Conservation (phyloP, 1,140 invertebrate genomes). For the Pantala flavescens region DNA sequence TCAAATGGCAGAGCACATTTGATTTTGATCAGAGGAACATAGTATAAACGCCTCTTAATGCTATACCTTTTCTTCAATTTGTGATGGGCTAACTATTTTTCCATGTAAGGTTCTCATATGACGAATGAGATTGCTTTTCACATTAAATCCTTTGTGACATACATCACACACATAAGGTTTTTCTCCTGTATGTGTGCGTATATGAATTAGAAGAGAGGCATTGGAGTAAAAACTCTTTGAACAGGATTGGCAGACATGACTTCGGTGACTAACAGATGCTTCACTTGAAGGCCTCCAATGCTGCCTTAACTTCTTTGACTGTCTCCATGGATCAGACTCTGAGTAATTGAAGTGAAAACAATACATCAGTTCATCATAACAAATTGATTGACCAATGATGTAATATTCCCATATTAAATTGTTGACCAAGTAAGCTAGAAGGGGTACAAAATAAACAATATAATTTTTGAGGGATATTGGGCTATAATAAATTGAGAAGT, state of each 20-base stretch:
- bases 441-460: no score
- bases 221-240: constrained; percentile 64
- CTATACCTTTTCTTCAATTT: constrained; percentile 15
- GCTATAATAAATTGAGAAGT: no score
- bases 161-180: constrained; percentile 58
- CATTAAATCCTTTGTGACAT: constrained; percentile 66
- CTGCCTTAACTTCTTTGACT: constrained; percentile 24
- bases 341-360: not conserved
- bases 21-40: no score
- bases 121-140: constrained; percentile 61
- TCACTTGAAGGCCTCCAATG: constrained; percentile 22
- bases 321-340: constrained; percentile 23
- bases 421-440: no score
- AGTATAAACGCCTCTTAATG: not conserved
- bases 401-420: no score
- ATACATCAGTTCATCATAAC: no score
- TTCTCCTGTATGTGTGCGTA: constrained; percentile 58
- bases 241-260: constrained; percentile 55
- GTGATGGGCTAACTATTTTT: constrained; percentile 44
- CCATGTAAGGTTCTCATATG: constrained; percentile 61
- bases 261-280: not conserved
- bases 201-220: constrained; percentile 64
- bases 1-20: no score
- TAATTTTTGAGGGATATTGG: no score
- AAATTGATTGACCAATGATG: no score